A percentile compares a stretch with the other conserved stretches of the same genome.
Conservation (phyloP, 2,888 invertebrate species). For the Cerastis leucographa region DNA sequence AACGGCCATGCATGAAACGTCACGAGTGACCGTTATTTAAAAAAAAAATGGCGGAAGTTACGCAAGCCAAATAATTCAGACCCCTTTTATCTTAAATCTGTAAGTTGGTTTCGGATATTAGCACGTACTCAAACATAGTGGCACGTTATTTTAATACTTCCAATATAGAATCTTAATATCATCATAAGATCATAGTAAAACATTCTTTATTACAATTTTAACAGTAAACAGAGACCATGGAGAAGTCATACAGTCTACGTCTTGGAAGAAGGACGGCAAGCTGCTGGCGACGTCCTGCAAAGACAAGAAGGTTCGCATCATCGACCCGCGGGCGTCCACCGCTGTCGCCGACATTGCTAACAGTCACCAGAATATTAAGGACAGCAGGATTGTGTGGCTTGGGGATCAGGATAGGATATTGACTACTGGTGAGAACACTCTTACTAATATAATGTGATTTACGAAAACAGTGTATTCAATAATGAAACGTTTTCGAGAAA, state of each 20-base stretch:
- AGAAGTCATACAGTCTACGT: conserved; percentile 96
- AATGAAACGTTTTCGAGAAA: too few relatives aligned
- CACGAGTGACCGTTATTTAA: neutral
- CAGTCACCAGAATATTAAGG: conserved; percentile 97
- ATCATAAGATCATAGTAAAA: too few relatives aligned
- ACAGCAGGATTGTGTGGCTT: conserved; percentile 97
- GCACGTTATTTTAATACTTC: neutral
- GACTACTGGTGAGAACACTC: conserved; percentile 92
- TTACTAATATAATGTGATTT: neutral
- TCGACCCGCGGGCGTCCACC: conserved; percentile 94
- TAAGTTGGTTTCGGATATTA: neutral
- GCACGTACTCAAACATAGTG: neutral
- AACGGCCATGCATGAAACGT: too few relatives aligned
- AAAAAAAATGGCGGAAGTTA: neutral
- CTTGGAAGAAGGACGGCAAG: conserved; percentile 97
- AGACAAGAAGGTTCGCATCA: conserved; percentile 96
- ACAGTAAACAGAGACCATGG: conserved; percentile 93
- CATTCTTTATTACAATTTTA: neutral
- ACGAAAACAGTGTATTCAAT: neutral
- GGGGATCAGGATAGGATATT: conserved; percentile 95
- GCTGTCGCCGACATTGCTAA: conserved; percentile 92
- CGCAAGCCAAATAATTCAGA: neutral
- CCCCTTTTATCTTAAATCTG: neutral
- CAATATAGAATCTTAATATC: too few relatives aligned
- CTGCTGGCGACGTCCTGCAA: conserved; percentile 96